Conservation (phyloP, 2,888 invertebrate genomes). For the Stenodema calcarata region DNA sequence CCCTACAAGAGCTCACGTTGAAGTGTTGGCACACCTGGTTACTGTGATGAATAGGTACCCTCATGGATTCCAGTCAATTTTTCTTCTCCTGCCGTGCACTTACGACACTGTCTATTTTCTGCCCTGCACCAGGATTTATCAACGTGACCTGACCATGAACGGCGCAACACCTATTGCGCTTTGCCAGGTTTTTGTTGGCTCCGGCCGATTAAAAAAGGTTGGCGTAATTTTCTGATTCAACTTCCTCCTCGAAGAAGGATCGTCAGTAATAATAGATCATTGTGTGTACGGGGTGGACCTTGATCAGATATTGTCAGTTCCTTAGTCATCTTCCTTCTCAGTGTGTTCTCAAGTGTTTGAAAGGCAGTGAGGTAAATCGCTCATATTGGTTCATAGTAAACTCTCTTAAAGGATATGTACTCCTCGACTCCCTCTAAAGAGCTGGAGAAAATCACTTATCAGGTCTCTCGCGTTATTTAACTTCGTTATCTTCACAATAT, state of each 20-base stretch:
- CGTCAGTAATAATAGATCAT: background rate
- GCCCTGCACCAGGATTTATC: background rate
- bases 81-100: background rate
- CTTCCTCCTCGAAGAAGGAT: background rate
- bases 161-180: background rate
- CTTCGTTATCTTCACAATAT: background rate
- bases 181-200: background rate
- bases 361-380: background rate
- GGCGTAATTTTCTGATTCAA: background rate
- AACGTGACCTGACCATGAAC: background rate
- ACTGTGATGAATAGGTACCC: background rate
- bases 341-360: background rate
- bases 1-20: too few relatives aligned
- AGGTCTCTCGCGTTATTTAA: background rate
- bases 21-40: background rate
- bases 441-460: background rate
- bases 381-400: background rate
- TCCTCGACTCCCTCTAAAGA: background rate
- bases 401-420: background rate
- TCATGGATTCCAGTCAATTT: background rate
- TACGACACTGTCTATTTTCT: background rate
- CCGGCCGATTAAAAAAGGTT: background rate
- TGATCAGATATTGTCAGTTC: constrained; percentile 12
- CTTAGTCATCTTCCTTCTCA: background rate
- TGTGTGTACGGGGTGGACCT: background rate